Evolutionary conservation across 2,113 vertebrate species (phyloP), one percentile per base, ranked within the genome.

Genomic region (Protobothrops flavoviridis): DNA sequence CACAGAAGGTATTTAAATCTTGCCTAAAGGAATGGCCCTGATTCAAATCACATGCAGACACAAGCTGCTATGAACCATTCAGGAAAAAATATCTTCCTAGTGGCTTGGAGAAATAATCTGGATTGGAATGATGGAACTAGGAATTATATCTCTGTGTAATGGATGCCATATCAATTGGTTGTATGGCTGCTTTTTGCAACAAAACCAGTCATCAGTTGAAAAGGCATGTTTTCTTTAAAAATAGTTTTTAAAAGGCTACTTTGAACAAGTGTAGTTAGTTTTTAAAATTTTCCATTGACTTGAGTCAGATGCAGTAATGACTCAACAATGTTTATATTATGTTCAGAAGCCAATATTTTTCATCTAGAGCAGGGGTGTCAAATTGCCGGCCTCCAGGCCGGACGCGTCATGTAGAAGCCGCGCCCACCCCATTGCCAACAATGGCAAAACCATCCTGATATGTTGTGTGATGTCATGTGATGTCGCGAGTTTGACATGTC

Each of bases 281-380:
- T 88, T 89, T 88, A 92, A 92, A 89, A 43, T 87, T 81, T 50
- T 59, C 55, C 21, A 45, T 52, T 81, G 45, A 45, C 74, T 90
- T 53, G 52, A 56, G 55, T 90, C 74, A 93, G 43, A 61, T 56
- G 33, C 48, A 48, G 59, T 85, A 56, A 61, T 1, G 21, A 56
- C 53, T 93, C 87, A 93, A 59, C 92, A 93, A 48, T 90, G 48
- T 1, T 26, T 48, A 85, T 53, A 23, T 92, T 91, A 95, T 95
- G 88, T 89, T 92, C 94, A 90, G 50, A 91, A 95, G 85, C 13
- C 50, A 50, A 85, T 93, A 94, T 52, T 12, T 95, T 96, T 97
- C 95, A 97, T 89, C 85, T 94, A 96, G 95, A 88, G 81, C 45
- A 45, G 45, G 45, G 45, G 45, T 45, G 45, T 45, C 45, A 45